These are phyloP conservation scores for Diarsia brunnea DNA, from an alignment of 2,888 invertebrate species.

Conservation along the genomic window DNA sequence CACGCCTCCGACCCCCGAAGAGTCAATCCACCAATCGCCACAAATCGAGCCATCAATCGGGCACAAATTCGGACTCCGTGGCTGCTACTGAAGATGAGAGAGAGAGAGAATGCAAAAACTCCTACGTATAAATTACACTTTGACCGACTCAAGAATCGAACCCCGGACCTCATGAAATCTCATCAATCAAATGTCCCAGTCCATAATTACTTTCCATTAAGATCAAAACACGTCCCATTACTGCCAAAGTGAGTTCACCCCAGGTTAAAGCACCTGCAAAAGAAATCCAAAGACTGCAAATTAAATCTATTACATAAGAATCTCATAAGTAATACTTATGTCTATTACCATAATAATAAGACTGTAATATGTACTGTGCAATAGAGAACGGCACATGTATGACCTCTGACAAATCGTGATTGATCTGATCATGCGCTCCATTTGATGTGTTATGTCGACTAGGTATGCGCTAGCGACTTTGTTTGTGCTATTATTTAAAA, in stretches of 20 bases:
- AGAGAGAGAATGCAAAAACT: too few species aligned
- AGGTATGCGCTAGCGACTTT: neutral
- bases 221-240: neutral
- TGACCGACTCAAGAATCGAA: too few species aligned
- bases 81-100: too few species aligned
- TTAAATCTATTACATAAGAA: conserved; percentile 17
- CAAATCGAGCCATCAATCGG: too few species aligned
- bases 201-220: neutral
- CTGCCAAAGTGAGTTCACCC: neutral
- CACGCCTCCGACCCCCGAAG: too few species aligned
- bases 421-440: conserved; percentile 47
- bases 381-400: conserved; percentile 46
- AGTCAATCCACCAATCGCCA: too few species aligned
- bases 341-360: conserved; percentile 5
- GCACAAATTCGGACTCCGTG: too few species aligned
- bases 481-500: too few species aligned
- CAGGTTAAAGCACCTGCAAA: conserved; percentile 12
- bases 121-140: too few species aligned
- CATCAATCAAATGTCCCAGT: neutral
- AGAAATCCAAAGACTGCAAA: neutral
- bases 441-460: conserved; percentile 27
- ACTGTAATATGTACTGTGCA: conserved; percentile 32
- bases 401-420: conserved; percentile 51
- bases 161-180: too few species aligned
- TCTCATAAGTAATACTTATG: conserved; percentile 7